Base-by-base conservation (phyloP, 2,888 invertebrate species). In the Eristalis arbustorum region DNA sequence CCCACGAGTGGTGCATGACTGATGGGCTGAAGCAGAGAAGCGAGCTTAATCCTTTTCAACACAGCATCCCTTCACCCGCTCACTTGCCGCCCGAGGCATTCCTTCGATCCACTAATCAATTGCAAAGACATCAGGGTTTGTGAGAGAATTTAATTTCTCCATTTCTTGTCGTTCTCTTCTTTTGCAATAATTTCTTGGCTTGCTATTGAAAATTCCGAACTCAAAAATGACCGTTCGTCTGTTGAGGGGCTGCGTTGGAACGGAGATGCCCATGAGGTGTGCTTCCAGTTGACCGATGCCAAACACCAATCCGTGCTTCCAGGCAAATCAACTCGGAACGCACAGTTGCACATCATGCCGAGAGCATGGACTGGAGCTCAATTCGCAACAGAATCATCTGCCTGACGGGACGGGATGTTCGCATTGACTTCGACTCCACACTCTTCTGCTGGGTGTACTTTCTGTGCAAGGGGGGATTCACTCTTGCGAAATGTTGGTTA, bases 291-390 rank as follows among this genome's bases (percentile, higher is more conserved):
- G 82, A 82, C 76, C 82, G 66, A 74, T 31, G 18, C 25, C 18
- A 11, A 71, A 59, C 66, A 71, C 74, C 75, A 71, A 79, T 79
- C 79, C 79, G 42, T 68, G 42, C 71, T 79, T 75, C 75, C 79
- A 79, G 67, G 28, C 75, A 84, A 76, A 79, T 84, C 69, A 79
- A 84, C 84, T 72, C 61, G 8, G n/a, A 56, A 82, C 73, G 72
- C 83, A 83, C 68, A 63, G 42, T 63, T 77, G 3, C 25, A 3
- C n/a, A n/a, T n/a, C n/a, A n/a, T n/a, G n/a, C n/a, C n/a, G n/a
- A n/a, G n/a, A n/a, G 83, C 72, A 83, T 72, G 22, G 42, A n/a
- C n/a, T n/a, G n/a, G 6, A 71, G 22, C 49, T 42, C 42, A 23
- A 22, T 37, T 13, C 40, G 64, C 0, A 28, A 61, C 14, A 18